Base-by-base conservation (phyloP, 1,140 invertebrate genomes). In the Dendrolimus kikuchii region DNA sequence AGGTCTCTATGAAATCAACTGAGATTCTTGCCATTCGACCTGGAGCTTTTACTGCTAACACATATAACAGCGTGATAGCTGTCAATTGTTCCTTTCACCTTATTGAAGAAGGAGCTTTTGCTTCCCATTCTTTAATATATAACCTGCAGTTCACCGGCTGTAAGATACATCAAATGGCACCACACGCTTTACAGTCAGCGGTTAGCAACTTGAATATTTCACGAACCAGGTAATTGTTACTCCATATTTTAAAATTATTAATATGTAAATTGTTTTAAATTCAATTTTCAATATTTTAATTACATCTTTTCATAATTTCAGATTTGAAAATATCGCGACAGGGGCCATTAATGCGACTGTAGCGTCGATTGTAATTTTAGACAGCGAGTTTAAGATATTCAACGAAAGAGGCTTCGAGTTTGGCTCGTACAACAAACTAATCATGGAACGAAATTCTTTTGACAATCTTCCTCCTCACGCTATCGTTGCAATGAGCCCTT, bases 361-460 rank as follows among this genome's bases (percentile, higher is more conserved):
- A 5, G 92, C 89, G 2, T 88, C 85, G 0, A 90, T 91, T 5
- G 86, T 82, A 6, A 89, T 94, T 10, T 83, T 84, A 39, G 88
- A 91, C 63, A 92, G 91, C 71, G 82, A 89, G 49, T 92, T 94
- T 59, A 76, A 88, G 41, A 80, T 77, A 10, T 81, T 94, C 5
- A 79, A 84, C 23, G 77, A 82, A 7, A 77, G 77, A 38, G 90
- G 90, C 10, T 89, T 93, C 38, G 83, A 85, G 10, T 70, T 94
- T 6, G 84, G 89, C 5, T 87, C 91, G 5, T 92, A 91, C 90
- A 92, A 90, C 65, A 88, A 80, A 57, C 84, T 93, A 7, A 67
- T 77, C 5, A 89, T 94, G 58, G 89, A 91, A 50, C 77, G 89
- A 51, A 93, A 93, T 63, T 86, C 89, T 9, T 93, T 94, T 64